phyloP scores from a whole-genome alignment of 2,797 vertebrate species.

The Caiman crocodilus region DNA sequence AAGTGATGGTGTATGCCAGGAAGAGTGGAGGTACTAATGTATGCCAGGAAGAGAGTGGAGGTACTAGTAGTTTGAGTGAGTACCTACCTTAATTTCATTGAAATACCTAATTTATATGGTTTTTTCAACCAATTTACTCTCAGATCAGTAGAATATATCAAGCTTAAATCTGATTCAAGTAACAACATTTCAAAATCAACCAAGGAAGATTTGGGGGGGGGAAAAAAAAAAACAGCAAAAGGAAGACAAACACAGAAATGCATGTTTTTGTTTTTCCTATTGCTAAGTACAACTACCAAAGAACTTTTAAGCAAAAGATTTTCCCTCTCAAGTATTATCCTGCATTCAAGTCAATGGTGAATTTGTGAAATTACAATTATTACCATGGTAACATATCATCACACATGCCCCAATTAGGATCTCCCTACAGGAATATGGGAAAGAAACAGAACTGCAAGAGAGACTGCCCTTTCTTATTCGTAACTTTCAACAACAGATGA shows the following conservation, averaged over 20 bases:
- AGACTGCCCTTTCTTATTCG: not conserved
- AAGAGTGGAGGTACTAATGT: no score
- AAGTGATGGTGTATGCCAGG: no score
- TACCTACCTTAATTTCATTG: no score
- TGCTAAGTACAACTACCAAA: not conserved
- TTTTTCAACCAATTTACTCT: not conserved
- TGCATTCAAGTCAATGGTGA: not conserved
- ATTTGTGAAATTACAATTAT: not conserved
- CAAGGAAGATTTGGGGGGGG: fast-evolving
- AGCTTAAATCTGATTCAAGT: not conserved
- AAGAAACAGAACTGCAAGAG: not conserved
- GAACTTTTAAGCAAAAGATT: not conserved
- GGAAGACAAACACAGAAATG: not conserved
- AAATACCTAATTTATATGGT: no score
- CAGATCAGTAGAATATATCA: not conserved
- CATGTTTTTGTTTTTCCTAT: fast-evolving
- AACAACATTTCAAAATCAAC: not conserved
- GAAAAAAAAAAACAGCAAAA: not conserved
- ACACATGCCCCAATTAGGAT: not conserved
- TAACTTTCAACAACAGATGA: not conserved
- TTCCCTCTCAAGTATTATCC: not conserved
- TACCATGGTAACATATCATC: fast-evolving
- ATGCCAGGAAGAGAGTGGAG: no score
- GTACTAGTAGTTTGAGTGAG: no score
- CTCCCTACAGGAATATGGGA: not conserved